Conservation (phyloP, 2,888 invertebrate genomes). For the Volucella bombylans region DNA sequence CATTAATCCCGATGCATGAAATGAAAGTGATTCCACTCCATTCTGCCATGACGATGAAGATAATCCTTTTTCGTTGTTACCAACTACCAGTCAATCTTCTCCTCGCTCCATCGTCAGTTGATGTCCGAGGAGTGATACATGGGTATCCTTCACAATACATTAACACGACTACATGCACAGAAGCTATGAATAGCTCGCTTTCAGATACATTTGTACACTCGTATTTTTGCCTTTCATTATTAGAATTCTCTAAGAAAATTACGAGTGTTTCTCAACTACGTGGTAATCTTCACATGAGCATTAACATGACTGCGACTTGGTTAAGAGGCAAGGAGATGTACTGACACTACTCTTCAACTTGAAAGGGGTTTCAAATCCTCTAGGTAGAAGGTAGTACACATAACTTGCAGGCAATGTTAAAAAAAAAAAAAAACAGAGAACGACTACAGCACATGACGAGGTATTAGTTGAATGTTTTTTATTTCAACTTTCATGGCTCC, state of each 20-base stretch:
- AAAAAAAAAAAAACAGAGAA: constrained; percentile 9
- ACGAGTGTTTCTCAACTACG: constrained; percentile 60
- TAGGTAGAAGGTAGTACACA: constrained; percentile 5
- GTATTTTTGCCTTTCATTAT: constrained; percentile 30
- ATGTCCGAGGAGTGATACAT: constrained; percentile 47
- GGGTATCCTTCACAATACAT: constrained; percentile 25
- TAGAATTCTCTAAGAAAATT: constrained; percentile 57
- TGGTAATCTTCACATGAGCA: constrained; percentile 56
- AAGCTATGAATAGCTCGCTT: neutral
- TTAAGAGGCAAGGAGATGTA: constrained; percentile 15
- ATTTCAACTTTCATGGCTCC: constrained; percentile 40
- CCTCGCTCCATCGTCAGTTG: constrained; percentile 10
- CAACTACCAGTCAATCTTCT: neutral
- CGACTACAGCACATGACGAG: constrained; percentile 39
- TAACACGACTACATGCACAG: neutral
- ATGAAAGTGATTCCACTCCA: constrained; percentile 54
- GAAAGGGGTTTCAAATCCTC: constrained; percentile 29
- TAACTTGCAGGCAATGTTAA: constrained; percentile 7
- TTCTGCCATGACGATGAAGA: constrained; percentile 50
- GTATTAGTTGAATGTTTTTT: constrained; percentile 58
- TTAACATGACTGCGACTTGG: constrained; percentile 46
- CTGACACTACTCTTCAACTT: neutral
- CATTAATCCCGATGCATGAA: constrained; percentile 48
- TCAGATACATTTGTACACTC: neutral
- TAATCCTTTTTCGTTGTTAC: constrained; percentile 56